Evolutionary conservation across 2,888 invertebrate species (phyloP), one percentile per base, ranked within the genome.

Genomic region (Galerucella nymphaeae): DNA sequence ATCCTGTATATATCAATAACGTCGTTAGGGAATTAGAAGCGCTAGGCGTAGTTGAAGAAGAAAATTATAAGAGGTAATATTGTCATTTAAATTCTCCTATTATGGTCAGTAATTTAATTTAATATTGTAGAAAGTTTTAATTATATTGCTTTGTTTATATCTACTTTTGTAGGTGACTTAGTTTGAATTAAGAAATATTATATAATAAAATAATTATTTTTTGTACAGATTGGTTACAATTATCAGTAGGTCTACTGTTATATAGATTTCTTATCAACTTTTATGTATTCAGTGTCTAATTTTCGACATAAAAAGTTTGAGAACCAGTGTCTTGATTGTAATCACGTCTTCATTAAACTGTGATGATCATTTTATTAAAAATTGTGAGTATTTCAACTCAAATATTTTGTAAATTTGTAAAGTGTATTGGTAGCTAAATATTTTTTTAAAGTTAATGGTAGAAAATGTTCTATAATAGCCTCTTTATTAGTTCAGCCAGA

Each of bases 1-100:
- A 95, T 87, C 90, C 91, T 4, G 91, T 90, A 74, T 95, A 94
- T 85, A 87, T 95, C 78, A 92, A 91, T 81, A 90, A 91, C 77
- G 90, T 92, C 16, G 82, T 91, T 59, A 84, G 88, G 63, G 90
- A 91, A 83, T 82, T 91, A 70, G 89, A 90, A 53, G 89, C 89
- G 38, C 87, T 90, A 76, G 91, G 91, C 8, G 87, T 91, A 59
- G 86, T 87, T 6, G 89, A 89, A 67, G 89, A 89, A 75, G 63
- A 73, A n/a, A 61, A n/a, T 18, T 14, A 20, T 11, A 70, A 62
- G 23, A 74, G 72, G 16, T 72, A 72, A 42, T 70, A 55, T 67
- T 48, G 11, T 13, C 2, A 11, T 63, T 18, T 18, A 18, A 18
- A 9, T 16, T 45, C 4, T 45, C 30, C 23, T 42, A 30, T 16